Evolutionary conservation across 1,140 invertebrate species (phyloP).

Genomic region (Oscheius sp.): DNA sequence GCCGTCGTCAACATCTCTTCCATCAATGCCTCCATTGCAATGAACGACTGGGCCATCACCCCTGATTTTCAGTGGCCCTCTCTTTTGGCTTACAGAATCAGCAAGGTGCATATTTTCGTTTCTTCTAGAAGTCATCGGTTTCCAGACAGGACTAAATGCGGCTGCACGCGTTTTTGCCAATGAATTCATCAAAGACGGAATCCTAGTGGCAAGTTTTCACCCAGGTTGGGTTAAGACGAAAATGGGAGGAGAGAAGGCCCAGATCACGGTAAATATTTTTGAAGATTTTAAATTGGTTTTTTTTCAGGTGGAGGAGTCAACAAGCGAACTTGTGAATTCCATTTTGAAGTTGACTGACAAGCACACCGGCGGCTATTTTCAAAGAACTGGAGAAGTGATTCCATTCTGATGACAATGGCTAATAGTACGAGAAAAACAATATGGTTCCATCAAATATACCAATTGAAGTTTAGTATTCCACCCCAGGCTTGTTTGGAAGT

Average conservation of each 20-base stretch:
- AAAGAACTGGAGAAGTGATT: not conserved
- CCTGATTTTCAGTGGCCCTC: too few relatives aligned
- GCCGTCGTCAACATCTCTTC: conserved; percentile 25
- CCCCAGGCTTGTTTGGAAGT: too few relatives aligned
- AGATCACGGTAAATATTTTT: not conserved
- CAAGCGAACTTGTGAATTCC: not conserved
- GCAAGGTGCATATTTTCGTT: not conserved
- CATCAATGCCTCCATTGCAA: not conserved
- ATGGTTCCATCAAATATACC: too few relatives aligned
- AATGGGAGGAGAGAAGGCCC: conserved; percentile 7
- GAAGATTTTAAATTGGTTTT: not conserved
- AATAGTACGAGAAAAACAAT: too few relatives aligned
- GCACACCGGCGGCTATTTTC: conserved; percentile 12
- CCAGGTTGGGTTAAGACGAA: conserved; percentile 17
- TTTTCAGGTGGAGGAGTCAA: conserved; percentile 4
- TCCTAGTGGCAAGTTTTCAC: not conserved
- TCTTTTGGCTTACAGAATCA: not conserved
- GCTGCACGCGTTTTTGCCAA: not conserved
- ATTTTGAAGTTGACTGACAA: not conserved
- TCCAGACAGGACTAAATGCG: not conserved
- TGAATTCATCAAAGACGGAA: conserved; percentile 13
- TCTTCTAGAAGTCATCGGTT: too few relatives aligned
- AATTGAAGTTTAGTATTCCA: too few relatives aligned
- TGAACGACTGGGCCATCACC: not conserved
- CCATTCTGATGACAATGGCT: too few relatives aligned